These are phyloP conservation scores for Mormyrus iriodes DNA, from an alignment of 2,113 vertebrate species.

Conservation along the genomic window DNA sequence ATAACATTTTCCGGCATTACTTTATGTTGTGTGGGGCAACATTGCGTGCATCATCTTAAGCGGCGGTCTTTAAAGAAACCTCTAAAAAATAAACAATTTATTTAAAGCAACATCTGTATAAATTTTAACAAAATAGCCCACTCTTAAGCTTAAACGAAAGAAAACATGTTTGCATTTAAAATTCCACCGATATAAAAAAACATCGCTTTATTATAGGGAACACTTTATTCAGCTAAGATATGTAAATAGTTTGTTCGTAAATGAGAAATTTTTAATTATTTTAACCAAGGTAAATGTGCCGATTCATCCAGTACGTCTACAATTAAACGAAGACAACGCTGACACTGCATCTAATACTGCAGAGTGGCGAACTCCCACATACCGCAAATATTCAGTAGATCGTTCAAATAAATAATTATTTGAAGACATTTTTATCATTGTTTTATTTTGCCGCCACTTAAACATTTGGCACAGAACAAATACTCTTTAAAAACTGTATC, in stretches of 20 bases:
- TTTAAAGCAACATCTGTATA: neutral
- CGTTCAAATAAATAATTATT: neutral
- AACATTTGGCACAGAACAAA: neutral
- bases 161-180: neutral
- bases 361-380: too few relatives aligned
- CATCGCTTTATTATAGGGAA: neutral
- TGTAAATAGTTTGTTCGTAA: neutral
- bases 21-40: neutral
- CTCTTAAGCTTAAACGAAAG: neutral
- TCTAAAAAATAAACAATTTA: neutral
- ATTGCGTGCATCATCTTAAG: neutral
- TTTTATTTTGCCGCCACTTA: neutral
- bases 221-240: neutral
- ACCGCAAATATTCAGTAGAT: neutral
- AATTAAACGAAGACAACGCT: neutral
- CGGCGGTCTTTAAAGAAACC: neutral
- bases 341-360: neutral
- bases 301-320: neutral
- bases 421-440: neutral
- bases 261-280: neutral
- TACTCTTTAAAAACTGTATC: neutral
- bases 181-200: neutral
- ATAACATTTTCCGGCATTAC: neutral
- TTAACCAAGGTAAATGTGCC: neutral
- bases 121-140: slow-evolving; percentile 1